These are phyloP conservation scores for Scaptomyza tumidula DNA, from an alignment of 2,888 invertebrate species.

Conservation along the genomic window DNA sequence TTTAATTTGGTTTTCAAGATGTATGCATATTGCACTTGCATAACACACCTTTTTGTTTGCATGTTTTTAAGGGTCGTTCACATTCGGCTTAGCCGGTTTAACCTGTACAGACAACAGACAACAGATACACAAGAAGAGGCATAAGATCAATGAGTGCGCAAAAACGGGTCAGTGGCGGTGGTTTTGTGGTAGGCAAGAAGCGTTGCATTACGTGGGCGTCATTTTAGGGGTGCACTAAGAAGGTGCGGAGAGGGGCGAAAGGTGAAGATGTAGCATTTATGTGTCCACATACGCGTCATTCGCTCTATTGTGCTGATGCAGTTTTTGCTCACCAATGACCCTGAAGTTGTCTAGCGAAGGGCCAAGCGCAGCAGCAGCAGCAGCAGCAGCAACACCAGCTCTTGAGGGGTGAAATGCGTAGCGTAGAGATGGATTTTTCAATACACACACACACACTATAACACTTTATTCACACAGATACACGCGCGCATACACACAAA, in stretches of 20 bases:
- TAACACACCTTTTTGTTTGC: slow-evolving; percentile 41
- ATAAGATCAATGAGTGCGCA: slow-evolving; percentile 72
- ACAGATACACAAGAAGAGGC: slow-evolving; percentile 69
- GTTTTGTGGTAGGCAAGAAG: slow-evolving; percentile 47
- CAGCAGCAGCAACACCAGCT: slow-evolving; percentile 35
- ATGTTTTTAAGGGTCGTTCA: slow-evolving; percentile 61
- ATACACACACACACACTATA: slow-evolving; percentile 54
- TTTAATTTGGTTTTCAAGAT: slow-evolving; percentile 34
- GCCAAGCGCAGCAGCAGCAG: slow-evolving; percentile 50
- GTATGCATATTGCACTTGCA: slow-evolving; percentile 46
- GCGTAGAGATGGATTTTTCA: slow-evolving; percentile 77
- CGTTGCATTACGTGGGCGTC: slow-evolving; percentile 59
- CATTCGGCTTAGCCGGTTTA: slow-evolving; percentile 66
- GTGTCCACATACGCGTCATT: slow-evolving; percentile 12
- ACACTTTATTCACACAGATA: slow-evolving; percentile 20
- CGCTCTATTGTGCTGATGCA: slow-evolving; percentile 22
- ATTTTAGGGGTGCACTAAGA: slow-evolving; percentile 40
- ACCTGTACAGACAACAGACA: slow-evolving; percentile 58
- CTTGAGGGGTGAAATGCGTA: slow-evolving; percentile 76
- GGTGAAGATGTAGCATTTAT: slow-evolving; percentile 11
- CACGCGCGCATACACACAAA: slow-evolving; percentile 32
- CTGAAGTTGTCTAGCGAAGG: slow-evolving; percentile 60
- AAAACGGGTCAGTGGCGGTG: slow-evolving; percentile 73
- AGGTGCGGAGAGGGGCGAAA: background rate
- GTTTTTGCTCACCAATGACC: slow-evolving; percentile 54